phyloP scores from a whole-genome alignment of 2,113 vertebrate species.

The Seriola quinqueradiata region DNA sequence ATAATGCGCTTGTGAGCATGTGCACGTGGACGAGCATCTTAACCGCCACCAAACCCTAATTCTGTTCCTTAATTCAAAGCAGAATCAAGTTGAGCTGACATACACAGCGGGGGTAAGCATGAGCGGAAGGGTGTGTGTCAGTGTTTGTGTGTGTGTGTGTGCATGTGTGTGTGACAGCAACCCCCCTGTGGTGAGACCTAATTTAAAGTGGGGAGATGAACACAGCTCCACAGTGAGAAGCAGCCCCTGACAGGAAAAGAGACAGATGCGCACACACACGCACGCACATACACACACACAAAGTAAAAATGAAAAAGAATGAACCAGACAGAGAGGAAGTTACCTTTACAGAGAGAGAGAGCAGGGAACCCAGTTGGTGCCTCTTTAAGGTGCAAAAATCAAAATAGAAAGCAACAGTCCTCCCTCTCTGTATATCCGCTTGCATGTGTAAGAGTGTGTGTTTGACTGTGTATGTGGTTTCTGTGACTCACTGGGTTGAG shows the following conservation, averaged over 20 bases:
- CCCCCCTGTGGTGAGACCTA: slow-evolving; percentile 80
- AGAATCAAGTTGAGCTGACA: slow-evolving; percentile 74
- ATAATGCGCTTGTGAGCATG: slow-evolving; percentile 12
- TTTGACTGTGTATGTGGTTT: slow-evolving; percentile 1
- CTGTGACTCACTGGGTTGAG: slow-evolving; percentile 94
- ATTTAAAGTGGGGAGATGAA: slow-evolving; percentile 82
- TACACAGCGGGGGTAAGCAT: slow-evolving; percentile 63
- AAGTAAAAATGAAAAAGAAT: slow-evolving; percentile 57
- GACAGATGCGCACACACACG: slow-evolving; percentile 21
- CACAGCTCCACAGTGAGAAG: slow-evolving; percentile 69
- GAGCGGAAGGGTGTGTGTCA: slow-evolving; percentile 24
- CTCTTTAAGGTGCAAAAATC: slow-evolving; percentile 57
- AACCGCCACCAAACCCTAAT: slow-evolving; percentile 69
- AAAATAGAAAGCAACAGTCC: slow-evolving; percentile 34
- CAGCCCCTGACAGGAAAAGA: slow-evolving; percentile 67
- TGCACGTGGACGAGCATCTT: slow-evolving; percentile 35
- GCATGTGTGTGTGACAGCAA: slow-evolving; percentile 67
- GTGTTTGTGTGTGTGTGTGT: slow-evolving; percentile 29
- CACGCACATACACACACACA: neutral
- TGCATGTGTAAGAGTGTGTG: slow-evolving; percentile 25
- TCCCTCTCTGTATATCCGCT: neutral
- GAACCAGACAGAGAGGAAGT: slow-evolving; percentile 59
- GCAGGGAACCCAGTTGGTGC: slow-evolving; percentile 39
- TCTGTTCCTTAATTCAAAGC: slow-evolving; percentile 78
- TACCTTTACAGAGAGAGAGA: slow-evolving; percentile 37